Base-by-base conservation (phyloP, 2,888 invertebrate species). In the Steinernema carpocapsae region DNA sequence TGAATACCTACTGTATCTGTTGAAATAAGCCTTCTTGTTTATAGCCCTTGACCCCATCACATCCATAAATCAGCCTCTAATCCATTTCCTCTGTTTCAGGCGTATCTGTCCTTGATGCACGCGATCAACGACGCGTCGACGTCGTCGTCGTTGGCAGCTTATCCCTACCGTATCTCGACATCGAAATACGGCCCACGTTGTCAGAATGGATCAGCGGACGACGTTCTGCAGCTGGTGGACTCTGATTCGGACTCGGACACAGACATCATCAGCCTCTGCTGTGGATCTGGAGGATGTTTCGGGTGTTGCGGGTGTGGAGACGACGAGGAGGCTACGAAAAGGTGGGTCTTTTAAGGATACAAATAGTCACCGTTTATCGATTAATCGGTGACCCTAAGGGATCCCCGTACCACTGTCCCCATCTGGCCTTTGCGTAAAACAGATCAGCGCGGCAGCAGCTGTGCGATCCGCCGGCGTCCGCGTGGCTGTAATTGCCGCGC, bases 61-160 rank as follows among this genome's bases (percentile, higher is more conserved):
- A 37, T 37, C 37, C 37, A 3, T 10, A 37, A 37, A 10, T 10
- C 37, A 37, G 4, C 37, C 3, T 10, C 37, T 37, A 37, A 37
- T 37, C 37, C 4, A 37, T 37, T 10, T 37, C n/a, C 12, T n/a
- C 32, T 32, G 64, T 64, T 64, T 64, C 64, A 64, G 64, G 64
- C 64, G 17, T 64, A 64, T 17, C 32, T 64, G 64, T 64, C 64
- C 24, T 64, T 64, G 64, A 64, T 64, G 64, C 64, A 64, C 64
- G 64, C 64, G 64, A 64, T 64, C 64, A 64, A 29, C 64, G 64
- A 26, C 64, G 64, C 64, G 29, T 64, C 64, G 64, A 4, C 64
- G 64, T 64, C 64, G 32, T 32, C 64, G 26, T 64, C 64, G 64
- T 64, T 64, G 64, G 64, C 64, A 64, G n/a, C 17, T n/a, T 19